Base-by-base conservation (phyloP, 2,888 invertebrate species). In the Phengaris alcon region DNA sequence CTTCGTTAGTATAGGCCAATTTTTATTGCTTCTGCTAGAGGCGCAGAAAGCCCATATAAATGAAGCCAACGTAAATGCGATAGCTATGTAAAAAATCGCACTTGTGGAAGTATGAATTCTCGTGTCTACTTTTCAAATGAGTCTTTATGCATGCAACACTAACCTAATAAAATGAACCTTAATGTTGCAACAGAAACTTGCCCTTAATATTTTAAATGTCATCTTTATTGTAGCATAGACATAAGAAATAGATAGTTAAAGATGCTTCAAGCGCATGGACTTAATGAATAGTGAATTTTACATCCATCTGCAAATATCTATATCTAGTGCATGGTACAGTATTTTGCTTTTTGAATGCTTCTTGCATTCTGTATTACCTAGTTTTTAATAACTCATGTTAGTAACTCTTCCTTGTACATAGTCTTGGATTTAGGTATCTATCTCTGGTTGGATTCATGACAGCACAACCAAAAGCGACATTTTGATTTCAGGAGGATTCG, bases 401-500 rank as follows among this genome's bases (percentile, higher is more conserved):
- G 15, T 59, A 68, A 64, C 73, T 12, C 22, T 5, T 68, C 68
- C 22, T 48, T 48, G 69, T 68, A 68, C 44, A 22, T 46, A 46
- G 52, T 51, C 35, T 54, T 59, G 74, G 57, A 83, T 84, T 22
- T 86, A 85, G 79, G 87, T 88, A 88, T 87, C 89, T 86, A 81
- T 88, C 88, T 90, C 89, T 90, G 87, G 86, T 84, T 83, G 80
- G 82, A 81, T 79, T 78, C 78, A 79, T 78, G 77, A 78, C 78
- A 85, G 82, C 84, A 84, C 85, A 82, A 88, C 87, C 89, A 88
- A 89, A 84, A 85, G 87, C 87, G 86, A 85, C 87, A 84, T 86
- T 93, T 90, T 93, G 88, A 81, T 93, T 93, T 88, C 93, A 93
- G 93, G 93, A 93, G 93, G 93, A 93, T 88, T 91, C 92, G 83